phyloP scores from a whole-genome alignment of 2,888 invertebrate genomes.

The Bugula neritina region DNA sequence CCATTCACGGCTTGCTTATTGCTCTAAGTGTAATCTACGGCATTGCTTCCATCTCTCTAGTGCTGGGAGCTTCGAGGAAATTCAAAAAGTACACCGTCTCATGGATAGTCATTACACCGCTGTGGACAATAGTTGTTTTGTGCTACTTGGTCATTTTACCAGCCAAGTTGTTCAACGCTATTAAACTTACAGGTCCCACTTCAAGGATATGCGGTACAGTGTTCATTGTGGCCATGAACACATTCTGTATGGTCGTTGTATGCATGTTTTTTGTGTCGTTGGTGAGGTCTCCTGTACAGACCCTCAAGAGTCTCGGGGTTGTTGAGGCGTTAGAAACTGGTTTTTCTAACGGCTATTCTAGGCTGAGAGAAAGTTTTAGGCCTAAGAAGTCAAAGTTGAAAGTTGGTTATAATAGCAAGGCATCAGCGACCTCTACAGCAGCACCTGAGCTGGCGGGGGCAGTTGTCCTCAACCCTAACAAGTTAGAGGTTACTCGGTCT shows the following conservation, averaged over 20 bases:
- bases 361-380: slow-evolving; percentile 13
- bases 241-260: slow-evolving; percentile 1
- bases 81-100: not conserved
- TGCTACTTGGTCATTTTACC: slow-evolving; percentile 12
- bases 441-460: not conserved
- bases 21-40: not conserved
- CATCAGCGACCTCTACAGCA: not conserved
- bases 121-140: not conserved
- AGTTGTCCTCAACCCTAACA: not conserved
- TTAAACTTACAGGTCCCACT: not conserved
- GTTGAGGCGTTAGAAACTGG: slow-evolving; percentile 9
- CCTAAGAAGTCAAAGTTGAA: not conserved
- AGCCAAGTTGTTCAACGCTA: not conserved
- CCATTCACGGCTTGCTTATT: not conserved
- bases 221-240: not conserved
- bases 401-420: not conserved
- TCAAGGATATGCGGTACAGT: slow-evolving; percentile 10
- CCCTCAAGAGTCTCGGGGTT: not conserved
- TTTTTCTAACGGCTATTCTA: slow-evolving; percentile 12
- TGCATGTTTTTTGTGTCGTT: slow-evolving; percentile 8
- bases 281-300: not conserved
- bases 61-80: slow-evolving; percentile 12
- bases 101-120: slow-evolving; percentile 13
- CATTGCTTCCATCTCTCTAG: not conserved
- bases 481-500: not conserved